These are phyloP conservation scores for Discoglossus pictus DNA, from an alignment of 2,797 vertebrate genomes.

Conservation along the genomic window DNA sequence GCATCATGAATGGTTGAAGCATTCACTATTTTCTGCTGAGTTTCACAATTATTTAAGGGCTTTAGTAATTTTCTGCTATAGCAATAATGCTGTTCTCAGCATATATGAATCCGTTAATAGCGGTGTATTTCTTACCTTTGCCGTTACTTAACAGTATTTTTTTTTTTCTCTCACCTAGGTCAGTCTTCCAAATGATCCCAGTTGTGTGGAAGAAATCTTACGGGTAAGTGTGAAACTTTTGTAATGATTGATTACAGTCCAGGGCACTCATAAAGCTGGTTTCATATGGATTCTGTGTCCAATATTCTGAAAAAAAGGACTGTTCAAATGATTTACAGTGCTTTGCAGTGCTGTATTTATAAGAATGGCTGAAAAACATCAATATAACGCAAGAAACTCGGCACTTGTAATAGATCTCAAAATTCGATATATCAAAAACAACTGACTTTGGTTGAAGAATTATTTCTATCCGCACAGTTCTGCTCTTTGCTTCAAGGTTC, in stretches of 20 bases:
- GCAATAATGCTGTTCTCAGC: background rate
- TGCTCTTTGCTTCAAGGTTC: constrained; percentile 34
- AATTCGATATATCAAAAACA: constrained; percentile 33
- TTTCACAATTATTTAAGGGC: background rate
- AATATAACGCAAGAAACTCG: constrained; percentile 1
- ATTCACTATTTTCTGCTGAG: background rate
- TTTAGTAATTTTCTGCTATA: background rate
- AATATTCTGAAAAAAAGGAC: background rate
- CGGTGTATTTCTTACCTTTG: background rate
- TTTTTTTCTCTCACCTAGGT: constrained; percentile 74
- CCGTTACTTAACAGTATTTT: background rate
- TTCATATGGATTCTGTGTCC: constrained; percentile 8
- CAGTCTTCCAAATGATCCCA: constrained; percentile 89
- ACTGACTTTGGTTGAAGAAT: constrained; percentile 29
- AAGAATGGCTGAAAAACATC: constrained; percentile 21
- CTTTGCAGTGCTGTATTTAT: constrained; percentile 6
- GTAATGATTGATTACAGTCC: background rate
- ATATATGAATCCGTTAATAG: constrained; percentile 7
- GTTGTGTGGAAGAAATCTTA: constrained; percentile 95
- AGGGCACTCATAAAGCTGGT: background rate
- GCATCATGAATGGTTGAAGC: background rate
- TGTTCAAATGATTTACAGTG: constrained; percentile 16
- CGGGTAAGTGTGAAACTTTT: constrained; percentile 78
- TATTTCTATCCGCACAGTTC: constrained; percentile 8
- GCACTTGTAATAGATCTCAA: constrained; percentile 17